phyloP scores from a whole-genome alignment of 1,140 invertebrate genomes.

The Tetraneura akinire region DNA sequence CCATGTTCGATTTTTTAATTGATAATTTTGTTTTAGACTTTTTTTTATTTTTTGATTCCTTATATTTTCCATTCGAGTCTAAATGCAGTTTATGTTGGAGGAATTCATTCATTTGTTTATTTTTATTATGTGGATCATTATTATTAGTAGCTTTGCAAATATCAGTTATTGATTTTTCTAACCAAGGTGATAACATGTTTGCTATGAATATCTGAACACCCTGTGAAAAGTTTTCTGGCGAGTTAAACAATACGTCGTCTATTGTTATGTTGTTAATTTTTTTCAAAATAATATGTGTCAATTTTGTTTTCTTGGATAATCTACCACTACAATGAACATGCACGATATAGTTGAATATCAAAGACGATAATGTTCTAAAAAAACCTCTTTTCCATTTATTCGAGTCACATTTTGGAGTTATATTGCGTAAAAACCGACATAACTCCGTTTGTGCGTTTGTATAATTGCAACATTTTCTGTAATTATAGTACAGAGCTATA shows the following conservation, averaged over 20 bases:
- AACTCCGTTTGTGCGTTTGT: neutral
- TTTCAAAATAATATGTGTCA: neutral
- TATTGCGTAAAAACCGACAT: neutral
- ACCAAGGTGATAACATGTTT: conserved; percentile 1
- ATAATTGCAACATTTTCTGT: neutral
- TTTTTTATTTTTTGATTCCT: too few species aligned
- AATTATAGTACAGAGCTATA: too few species aligned
- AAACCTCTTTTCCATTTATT: neutral
- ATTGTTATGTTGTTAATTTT: neutral
- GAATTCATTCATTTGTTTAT: too few species aligned
- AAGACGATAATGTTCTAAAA: neutral
- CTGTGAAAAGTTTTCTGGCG: neutral
- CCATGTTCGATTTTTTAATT: too few species aligned
- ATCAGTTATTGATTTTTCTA: neutral
- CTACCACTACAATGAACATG: neutral
- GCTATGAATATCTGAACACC: neutral
- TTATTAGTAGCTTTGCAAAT: neutral
- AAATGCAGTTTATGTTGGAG: too few species aligned
- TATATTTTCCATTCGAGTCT: too few species aligned
- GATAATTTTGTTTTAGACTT: too few species aligned
- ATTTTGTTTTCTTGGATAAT: neutral
- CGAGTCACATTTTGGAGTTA: conserved; percentile 1
- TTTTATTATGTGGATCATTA: neutral
- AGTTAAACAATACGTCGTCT: neutral
- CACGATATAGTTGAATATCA: conserved; percentile 6